Base-by-base conservation (phyloP, 2,888 invertebrate species). In the Coremacera marginata region DNA sequence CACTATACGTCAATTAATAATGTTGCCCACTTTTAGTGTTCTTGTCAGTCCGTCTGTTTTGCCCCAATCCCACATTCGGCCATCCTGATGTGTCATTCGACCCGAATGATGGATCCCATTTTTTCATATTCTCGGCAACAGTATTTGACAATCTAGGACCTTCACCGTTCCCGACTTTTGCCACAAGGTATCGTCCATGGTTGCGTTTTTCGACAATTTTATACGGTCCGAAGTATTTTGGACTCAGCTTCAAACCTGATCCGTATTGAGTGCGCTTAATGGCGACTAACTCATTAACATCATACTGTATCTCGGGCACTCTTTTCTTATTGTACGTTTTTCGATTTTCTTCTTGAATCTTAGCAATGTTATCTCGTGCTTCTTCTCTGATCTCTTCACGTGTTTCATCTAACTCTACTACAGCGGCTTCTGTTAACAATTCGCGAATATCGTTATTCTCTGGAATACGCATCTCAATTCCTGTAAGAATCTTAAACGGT, bases 231-330 rank as follows among this genome's bases (percentile, higher is more conserved):
- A 81, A 51, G 55, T 70, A 81, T 19, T 80, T 81, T 11, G 76
- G 55, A 27, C 60, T 57, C 3, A 80, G 16, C 22, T 81, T 82
- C 9, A 80, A 9, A 0, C 77, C 81, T 0, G 76, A n/a, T 4
- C 80, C 81, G 49, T 63, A 80, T 37, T 82, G 81, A 0, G 81
- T 81, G 0, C 81, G 65, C 14, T 80, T 79, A 0, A 81, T 80
- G 2, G 80, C 81, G 0, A 82, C 80, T 27, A 82, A 7, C 0
- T 82, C 79, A 16, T 37, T 37, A 14, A 65, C 1, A 16, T 14
- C 34, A 65, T 63, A 65, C 34, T 37, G 1, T 5, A 14, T 37
- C 1, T 31, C 31, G 5, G 3, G 8, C 8, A n/a, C n/a, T 34
- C 34, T 31, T 7, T 65, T 65, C 3, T 4, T n/a, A 34, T 65